Evolutionary conservation across 1,140 invertebrate genomes (phyloP).

Genomic region (Littorina saxatilis): DNA sequence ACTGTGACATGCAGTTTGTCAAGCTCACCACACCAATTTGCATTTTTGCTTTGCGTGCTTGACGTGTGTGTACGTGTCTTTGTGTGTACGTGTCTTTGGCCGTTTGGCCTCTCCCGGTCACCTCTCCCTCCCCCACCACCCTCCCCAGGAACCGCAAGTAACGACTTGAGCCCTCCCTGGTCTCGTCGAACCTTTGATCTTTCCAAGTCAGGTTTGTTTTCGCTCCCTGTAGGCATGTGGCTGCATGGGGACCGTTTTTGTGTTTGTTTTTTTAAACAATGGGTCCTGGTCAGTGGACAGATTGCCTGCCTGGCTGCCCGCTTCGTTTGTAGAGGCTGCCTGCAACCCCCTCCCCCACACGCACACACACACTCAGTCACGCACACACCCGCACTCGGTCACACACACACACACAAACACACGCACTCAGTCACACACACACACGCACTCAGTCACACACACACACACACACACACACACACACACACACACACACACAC

Average conservation of each 20-base stretch:
- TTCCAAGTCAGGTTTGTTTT: background rate
- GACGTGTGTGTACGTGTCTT: background rate
- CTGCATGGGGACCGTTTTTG: too few species aligned
- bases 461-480: background rate
- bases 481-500: constrained; percentile 15
- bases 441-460: background rate
- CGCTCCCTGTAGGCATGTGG: background rate
- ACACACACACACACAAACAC: background rate
- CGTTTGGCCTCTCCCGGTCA: background rate
- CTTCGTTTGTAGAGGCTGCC: background rate
- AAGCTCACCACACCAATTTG: too few species aligned
- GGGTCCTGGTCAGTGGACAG: background rate
- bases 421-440: background rate
- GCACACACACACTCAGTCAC: background rate
- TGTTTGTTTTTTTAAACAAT: background rate
- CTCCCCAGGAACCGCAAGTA: background rate
- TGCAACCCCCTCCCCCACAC: background rate
- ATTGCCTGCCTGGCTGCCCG: background rate
- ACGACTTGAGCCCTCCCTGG: too few species aligned
- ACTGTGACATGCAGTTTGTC: too few species aligned
- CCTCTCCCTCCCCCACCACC: too few species aligned
- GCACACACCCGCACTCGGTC: background rate
- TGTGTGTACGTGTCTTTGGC: background rate
- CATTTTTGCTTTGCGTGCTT: too few species aligned
- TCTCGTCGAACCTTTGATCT: background rate